Evolutionary conservation across 2,888 invertebrate species (phyloP).

Genomic region (Rotaria sp.): DNA sequence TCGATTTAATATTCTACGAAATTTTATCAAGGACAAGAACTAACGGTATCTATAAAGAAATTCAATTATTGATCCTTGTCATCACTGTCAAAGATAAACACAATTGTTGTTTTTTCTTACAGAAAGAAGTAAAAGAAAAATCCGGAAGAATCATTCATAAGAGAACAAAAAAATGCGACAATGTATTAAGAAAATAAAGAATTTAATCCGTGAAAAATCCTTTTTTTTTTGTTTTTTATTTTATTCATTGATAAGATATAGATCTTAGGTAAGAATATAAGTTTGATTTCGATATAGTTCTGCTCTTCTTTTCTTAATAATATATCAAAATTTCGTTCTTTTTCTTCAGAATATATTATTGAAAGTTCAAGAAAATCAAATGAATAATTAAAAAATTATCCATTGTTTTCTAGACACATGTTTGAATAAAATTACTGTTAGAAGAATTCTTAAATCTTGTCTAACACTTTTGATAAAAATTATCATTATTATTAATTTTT

Average conservation of each 20-base stretch:
- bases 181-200: not conserved
- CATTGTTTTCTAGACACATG: not conserved
- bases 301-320: not conserved
- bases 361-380: not conserved
- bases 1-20: not conserved
- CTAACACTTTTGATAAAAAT: not conserved
- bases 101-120: not conserved
- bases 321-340: not conserved
- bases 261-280: not conserved
- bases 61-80: not conserved
- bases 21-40: not conserved
- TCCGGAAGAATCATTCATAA: not conserved
- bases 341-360: not conserved
- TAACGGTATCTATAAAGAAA: not conserved
- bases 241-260: not conserved
- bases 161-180: not conserved
- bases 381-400: not conserved
- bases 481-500: not conserved
- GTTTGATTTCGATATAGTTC: not conserved
- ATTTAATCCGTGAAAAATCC: not conserved
- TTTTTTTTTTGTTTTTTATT: not conserved
- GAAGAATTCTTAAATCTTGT: not conserved
- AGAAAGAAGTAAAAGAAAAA: not conserved
- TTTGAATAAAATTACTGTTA: not conserved
- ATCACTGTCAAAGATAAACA: slow-evolving; percentile 15